These are phyloP conservation scores for Pseudomugil gertrudae DNA, from an alignment of 2,797 vertebrate species.

Conservation along the genomic window DNA sequence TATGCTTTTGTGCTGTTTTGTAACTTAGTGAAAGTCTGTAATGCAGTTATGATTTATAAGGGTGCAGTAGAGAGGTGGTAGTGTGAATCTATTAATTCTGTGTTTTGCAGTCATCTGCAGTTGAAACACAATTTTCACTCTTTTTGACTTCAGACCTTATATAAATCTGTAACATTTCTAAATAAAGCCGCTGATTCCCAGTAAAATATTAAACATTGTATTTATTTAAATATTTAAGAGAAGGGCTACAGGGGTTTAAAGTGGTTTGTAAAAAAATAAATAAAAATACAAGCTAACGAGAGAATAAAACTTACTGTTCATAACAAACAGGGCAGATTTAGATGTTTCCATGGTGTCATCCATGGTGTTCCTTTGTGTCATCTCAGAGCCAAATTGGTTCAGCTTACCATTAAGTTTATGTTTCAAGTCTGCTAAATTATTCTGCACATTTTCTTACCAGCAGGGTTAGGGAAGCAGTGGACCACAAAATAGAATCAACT, in stretches of 20 bases:
- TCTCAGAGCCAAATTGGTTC: conserved; percentile 61
- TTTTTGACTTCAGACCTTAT: conserved; percentile 52
- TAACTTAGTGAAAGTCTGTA: conserved; percentile 59
- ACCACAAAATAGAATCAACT: conserved; percentile 74
- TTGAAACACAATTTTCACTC: conserved; percentile 45
- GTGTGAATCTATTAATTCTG: conserved; percentile 36
- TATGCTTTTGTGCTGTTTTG: conserved; percentile 44
- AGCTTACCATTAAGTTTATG: conserved; percentile 69
- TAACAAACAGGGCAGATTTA: neutral
- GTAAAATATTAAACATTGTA: conserved; percentile 44
- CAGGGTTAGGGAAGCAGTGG: conserved; percentile 63
- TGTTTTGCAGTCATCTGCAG: conserved; percentile 63
- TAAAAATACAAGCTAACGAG: conserved; percentile 66
- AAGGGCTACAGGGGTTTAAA: conserved; percentile 50
- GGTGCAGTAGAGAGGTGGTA: conserved; percentile 28
- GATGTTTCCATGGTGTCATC: conserved; percentile 41
- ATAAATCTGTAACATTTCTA: conserved; percentile 43
- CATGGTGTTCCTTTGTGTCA: conserved; percentile 49
- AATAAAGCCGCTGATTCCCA: conserved; percentile 37
- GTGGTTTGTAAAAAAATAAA: conserved; percentile 62
- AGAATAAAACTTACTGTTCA: conserved; percentile 52
- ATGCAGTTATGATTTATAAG: conserved; percentile 74
- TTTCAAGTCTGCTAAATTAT: conserved; percentile 74
- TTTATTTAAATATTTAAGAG: conserved; percentile 40
- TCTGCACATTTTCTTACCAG: conserved; percentile 75